A percentile compares a stretch with the other conserved stretches of the same genome.
Evolutionary conservation across 2,113 vertebrate species (phyloP).

Genomic region (Blennius ocellaris): DNA sequence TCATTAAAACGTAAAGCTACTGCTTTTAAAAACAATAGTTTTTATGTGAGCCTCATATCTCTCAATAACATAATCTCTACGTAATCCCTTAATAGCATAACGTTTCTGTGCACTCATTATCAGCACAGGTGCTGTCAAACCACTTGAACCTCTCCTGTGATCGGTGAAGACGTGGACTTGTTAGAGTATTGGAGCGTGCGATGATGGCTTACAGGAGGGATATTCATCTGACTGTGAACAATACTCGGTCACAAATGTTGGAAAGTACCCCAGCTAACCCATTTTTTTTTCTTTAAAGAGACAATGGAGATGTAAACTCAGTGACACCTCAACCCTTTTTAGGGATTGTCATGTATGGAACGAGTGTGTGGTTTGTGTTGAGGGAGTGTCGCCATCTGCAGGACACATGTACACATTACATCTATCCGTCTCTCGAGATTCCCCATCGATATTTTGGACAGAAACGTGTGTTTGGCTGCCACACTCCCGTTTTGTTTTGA

Average conservation of each 20-base stretch:
- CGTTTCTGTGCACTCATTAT: not conserved
- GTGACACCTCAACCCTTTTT: not conserved
- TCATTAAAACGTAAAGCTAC: too few species aligned
- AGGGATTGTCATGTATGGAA: not conserved
- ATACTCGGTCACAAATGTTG: not conserved
- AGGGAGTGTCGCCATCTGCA: constrained; percentile 59
- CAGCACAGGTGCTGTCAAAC: not conserved
- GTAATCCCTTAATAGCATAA: too few species aligned
- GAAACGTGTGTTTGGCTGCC: constrained; percentile 3
- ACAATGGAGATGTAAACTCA: constrained; percentile 11
- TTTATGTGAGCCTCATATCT: too few species aligned
- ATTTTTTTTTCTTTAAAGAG: not conserved
- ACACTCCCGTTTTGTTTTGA: not conserved
- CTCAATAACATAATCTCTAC: not conserved
- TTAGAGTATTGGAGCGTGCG: not conserved
- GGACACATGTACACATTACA: constrained; percentile 36
- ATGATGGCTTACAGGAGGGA: not conserved
- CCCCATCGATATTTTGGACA: constrained; percentile 16
- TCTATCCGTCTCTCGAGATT: constrained; percentile 2
- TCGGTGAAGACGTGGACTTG: not conserved
- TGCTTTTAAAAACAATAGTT: too few species aligned
- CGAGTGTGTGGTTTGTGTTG: constrained; percentile 12
- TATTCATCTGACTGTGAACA: not conserved
- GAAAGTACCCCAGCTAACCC: not conserved
- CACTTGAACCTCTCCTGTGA: not conserved